phyloP scores from a whole-genome alignment of 92 coral and sea anemone species.

The Actinostola sp. region DNA sequence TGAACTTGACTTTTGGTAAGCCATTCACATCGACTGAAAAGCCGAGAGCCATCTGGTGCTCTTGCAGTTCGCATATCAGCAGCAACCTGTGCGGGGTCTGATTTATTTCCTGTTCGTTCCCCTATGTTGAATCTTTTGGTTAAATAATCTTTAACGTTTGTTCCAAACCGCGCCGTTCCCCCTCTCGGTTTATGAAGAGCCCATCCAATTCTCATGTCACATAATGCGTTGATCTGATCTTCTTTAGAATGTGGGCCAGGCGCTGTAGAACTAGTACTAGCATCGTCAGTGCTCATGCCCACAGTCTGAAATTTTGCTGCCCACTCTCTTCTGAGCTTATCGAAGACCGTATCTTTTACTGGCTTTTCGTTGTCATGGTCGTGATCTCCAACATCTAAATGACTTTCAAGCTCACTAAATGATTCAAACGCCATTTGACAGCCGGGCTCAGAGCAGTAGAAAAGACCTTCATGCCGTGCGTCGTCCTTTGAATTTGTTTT shows the following conservation, averaged over 20 bases:
- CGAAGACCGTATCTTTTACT: too few species aligned
- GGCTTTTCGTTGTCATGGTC: too few species aligned
- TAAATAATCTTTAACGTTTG: conserved; percentile 35
- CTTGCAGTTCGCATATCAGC: conserved; percentile 52
- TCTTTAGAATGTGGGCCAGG: not conserved
- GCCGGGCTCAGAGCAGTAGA: too few species aligned
- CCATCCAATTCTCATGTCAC: conserved; percentile 31
- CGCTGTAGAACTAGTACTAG: not conserved
- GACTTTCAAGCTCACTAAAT: too few species aligned
- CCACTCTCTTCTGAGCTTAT: not conserved
- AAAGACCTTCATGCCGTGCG: too few species aligned
- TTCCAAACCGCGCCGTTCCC: conserved; percentile 39
- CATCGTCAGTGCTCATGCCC: not conserved
- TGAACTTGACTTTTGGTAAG: conserved; percentile 51
- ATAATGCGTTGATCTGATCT: not conserved
- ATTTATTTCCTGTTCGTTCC: conserved; percentile 39
- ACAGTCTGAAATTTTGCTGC: not conserved
- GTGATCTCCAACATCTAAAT: too few species aligned
- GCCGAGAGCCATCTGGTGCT: conserved; percentile 49
- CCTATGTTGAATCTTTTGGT: conserved; percentile 52
- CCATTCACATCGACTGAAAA: conserved; percentile 53
- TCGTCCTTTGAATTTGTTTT: conserved; percentile 47
- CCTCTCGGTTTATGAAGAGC: conserved; percentile 44
- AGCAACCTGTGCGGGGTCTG: conserved; percentile 59
- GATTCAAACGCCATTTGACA: too few species aligned